Conservation (phyloP, 1,140 invertebrate genomes). For the Nixonia krombeini region DNA sequence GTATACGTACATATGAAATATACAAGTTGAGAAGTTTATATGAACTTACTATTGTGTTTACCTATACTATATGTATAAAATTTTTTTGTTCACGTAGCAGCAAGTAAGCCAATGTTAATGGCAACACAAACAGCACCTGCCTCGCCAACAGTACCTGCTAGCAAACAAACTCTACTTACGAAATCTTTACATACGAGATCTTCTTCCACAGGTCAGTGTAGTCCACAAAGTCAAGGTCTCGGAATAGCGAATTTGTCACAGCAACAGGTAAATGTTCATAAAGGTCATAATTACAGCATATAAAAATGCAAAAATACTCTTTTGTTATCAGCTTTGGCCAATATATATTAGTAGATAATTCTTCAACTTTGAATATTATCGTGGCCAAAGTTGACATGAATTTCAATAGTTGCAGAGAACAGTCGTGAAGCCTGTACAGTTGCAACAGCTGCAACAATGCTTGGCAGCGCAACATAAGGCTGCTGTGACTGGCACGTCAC, state of each 20-base stretch:
- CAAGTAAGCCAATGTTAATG: constrained; percentile 69
- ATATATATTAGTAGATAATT: no score
- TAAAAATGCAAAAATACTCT: constrained; percentile 6
- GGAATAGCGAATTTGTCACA: constrained; percentile 65
- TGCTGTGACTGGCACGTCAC: constrained; percentile 58
- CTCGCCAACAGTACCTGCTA: constrained; percentile 66
- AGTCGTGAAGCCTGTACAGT: constrained; percentile 53
- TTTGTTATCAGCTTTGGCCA: no score
- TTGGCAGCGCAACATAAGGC: constrained; percentile 67
- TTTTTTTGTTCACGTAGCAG: constrained; percentile 51
- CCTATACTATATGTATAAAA: not conserved
- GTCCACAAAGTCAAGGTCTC: constrained; percentile 63
- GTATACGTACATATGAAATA: no score
- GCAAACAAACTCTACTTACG: constrained; percentile 68
- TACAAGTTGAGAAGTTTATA: no score
- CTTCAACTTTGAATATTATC: not conserved
- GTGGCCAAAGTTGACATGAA: not conserved
- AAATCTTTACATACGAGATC: constrained; percentile 67
- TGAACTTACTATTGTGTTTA: no score
- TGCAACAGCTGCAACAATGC: constrained; percentile 70
- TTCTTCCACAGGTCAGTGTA: constrained; percentile 61
- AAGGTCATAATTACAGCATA: constrained; percentile 13
- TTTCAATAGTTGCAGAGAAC: constrained; percentile 43
- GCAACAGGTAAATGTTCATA: constrained; percentile 60
- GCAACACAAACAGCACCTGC: constrained; percentile 64